phyloP scores from a whole-genome alignment of 2,888 invertebrate genomes.

The Biston betularia region DNA sequence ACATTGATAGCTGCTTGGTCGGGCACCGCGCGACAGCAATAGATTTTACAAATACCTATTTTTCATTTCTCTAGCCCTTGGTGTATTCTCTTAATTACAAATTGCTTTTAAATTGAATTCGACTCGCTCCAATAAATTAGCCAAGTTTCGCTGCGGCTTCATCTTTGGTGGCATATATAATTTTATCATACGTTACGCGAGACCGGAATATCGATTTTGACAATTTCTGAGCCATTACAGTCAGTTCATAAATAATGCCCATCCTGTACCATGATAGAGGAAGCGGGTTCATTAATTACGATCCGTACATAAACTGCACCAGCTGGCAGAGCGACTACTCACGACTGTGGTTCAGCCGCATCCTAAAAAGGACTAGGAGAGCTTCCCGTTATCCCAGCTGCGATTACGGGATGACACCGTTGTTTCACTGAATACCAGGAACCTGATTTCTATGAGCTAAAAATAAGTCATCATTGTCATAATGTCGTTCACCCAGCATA shows the following conservation, averaged over 20 bases:
- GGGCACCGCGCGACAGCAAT: too few species aligned
- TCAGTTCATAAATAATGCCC: constrained; percentile 14
- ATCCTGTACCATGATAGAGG: constrained; percentile 32
- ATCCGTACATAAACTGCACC: constrained; percentile 54
- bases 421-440: constrained; percentile 55
- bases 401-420: constrained; percentile 64
- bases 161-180: constrained; percentile 48
- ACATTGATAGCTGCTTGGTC: too few species aligned
- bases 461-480: constrained; percentile 24
- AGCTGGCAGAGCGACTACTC: constrained; percentile 56
- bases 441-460: constrained; percentile 38
- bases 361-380: constrained; percentile 78
- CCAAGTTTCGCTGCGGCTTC: constrained; percentile 44
- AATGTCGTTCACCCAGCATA: constrained; percentile 18
- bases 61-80: too few species aligned
- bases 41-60: too few species aligned
- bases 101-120: constrained; percentile 73
- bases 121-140: constrained; percentile 69
- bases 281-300: constrained; percentile 59
- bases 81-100: too few species aligned
- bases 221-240: constrained; percentile 2
- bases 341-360: constrained; percentile 54
- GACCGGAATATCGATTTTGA: constrained; percentile 49
- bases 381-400: constrained; percentile 60
- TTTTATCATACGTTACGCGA: constrained; percentile 54